These are phyloP conservation scores for Dryobotodes eremita DNA, from an alignment of 2,888 invertebrate species.

Conservation along the genomic window DNA sequence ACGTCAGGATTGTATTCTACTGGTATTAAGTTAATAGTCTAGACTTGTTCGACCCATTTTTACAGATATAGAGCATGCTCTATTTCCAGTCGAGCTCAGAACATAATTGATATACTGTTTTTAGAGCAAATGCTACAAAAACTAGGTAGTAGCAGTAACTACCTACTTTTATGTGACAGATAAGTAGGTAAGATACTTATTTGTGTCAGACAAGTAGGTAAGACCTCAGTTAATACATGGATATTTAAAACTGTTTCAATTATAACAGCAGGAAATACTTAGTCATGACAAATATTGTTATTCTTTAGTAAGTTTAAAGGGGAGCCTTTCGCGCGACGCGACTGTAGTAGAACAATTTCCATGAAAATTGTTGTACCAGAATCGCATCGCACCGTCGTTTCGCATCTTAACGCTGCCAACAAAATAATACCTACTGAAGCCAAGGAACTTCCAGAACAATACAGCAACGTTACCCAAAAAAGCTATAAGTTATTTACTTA, in stretches of 20 bases:
- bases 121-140: not conserved
- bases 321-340: not conserved
- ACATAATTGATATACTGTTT: not conserved
- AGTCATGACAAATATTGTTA: not conserved
- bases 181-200: not conserved
- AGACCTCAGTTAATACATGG: not conserved
- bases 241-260: not conserved
- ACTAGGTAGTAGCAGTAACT: not conserved
- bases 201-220: not conserved
- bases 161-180: too few relatives aligned
- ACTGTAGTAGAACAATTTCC: not conserved
- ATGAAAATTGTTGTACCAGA: not conserved
- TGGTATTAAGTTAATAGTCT: not conserved
- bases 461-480: not conserved
- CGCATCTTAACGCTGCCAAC: not conserved
- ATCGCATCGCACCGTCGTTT: not conserved
- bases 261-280: not conserved
- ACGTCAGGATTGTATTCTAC: not conserved
- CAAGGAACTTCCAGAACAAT: not conserved
- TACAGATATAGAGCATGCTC: not conserved
- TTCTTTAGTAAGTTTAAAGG: not conserved
- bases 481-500: not conserved
- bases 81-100: not conserved
- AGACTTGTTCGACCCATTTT: slow-evolving; percentile 2
- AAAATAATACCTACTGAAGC: not conserved